phyloP scores from a whole-genome alignment of 2,113 vertebrate species.

The Aptenodytes forsteri region DNA sequence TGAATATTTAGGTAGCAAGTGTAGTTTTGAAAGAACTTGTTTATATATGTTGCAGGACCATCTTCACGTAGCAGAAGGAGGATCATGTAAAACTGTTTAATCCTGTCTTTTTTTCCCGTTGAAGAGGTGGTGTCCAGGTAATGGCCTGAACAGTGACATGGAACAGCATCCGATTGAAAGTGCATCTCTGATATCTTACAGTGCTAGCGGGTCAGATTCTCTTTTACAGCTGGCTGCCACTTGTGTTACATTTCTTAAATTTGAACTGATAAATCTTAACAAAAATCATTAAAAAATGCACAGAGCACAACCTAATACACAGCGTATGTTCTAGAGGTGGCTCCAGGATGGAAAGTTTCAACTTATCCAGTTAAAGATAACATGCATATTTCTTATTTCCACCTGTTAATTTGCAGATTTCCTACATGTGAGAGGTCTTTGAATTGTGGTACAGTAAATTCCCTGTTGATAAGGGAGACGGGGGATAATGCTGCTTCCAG shows the following conservation, averaged over 20 bases:
- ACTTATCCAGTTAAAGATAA: background rate
- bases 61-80: background rate
- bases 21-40: background rate
- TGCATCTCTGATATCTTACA: background rate
- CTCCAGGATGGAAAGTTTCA: background rate
- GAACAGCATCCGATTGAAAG: background rate
- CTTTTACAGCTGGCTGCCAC: background rate
- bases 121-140: background rate
- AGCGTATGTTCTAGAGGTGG: background rate
- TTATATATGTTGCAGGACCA: background rate
- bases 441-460: background rate
- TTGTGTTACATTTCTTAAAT: background rate
- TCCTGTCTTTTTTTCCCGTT: background rate
- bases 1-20: background rate
- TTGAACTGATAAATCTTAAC: background rate
- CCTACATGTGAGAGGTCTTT: background rate
- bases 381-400: fast-evolving
- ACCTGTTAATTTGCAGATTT: background rate
- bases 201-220: background rate
- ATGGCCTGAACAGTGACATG: background rate
- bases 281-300: background rate
- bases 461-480: background rate
- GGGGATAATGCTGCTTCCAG: background rate
- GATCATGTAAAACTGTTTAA: background rate
- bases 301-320: too few relatives aligned